Conservation (phyloP, 2,113 vertebrate species). For the Ciconia stormi region DNA sequence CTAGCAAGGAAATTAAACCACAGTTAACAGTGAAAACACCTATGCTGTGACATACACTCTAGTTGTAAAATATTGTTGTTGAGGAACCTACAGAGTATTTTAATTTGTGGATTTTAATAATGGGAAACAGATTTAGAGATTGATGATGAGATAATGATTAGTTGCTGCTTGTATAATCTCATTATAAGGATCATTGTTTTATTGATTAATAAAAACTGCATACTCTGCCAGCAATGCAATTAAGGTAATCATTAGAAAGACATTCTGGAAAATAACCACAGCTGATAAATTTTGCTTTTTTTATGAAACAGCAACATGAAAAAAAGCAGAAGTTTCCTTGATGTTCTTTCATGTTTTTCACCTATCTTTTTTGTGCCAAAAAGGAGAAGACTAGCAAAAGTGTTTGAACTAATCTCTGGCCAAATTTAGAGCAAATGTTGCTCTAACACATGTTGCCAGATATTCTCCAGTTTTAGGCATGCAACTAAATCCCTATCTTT, state of each 20-base stretch:
- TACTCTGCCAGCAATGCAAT: background rate
- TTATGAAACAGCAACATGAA: background rate
- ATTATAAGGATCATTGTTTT: background rate
- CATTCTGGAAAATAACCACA: background rate
- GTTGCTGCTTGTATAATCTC: background rate
- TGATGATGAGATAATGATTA: constrained; percentile 15
- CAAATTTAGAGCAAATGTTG: background rate
- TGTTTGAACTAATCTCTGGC: background rate
- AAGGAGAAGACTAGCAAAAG: background rate
- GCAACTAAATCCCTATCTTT: background rate
- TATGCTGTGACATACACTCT: background rate
- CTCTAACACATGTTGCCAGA: background rate
- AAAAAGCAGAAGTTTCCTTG: background rate
- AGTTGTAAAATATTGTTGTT: background rate
- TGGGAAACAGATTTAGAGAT: background rate
- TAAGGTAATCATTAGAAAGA: background rate
- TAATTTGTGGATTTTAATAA: background rate
- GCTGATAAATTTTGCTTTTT: background rate
- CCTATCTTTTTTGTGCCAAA: background rate
- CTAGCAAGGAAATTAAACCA: background rate
- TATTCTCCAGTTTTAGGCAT: background rate
- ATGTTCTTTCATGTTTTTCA: background rate
- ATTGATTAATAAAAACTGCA: background rate
- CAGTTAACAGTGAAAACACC: fast-evolving
- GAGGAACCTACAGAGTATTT: background rate